phyloP scores from a whole-genome alignment of 1,140 invertebrate genomes.

The Palaemon carinicauda region DNA sequence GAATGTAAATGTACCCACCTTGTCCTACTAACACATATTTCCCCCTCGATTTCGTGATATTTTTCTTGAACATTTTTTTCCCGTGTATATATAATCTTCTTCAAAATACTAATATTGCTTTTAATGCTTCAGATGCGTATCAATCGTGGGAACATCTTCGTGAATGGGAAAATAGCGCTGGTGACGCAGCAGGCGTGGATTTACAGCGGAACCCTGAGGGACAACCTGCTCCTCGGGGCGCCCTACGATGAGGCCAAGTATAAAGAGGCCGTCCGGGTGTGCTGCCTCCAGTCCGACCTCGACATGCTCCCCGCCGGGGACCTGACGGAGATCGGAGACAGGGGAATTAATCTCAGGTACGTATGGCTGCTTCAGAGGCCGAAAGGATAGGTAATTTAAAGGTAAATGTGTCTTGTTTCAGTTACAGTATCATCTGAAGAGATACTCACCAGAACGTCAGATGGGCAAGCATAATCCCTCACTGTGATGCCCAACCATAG shows the following conservation, averaged over 20 bases:
- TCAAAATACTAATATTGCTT: too few relatives aligned
- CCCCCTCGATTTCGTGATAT: too few relatives aligned
- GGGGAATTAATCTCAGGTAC: constrained; percentile 60
- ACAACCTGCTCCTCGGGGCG: constrained; percentile 75
- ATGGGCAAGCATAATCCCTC: too few relatives aligned
- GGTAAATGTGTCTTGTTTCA: too few relatives aligned
- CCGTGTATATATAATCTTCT: too few relatives aligned
- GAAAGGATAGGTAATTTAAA: too few relatives aligned
- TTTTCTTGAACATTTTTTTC: too few relatives aligned
- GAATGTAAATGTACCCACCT: too few relatives aligned
- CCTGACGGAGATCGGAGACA: constrained; percentile 66
- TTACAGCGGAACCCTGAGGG: constrained; percentile 68
- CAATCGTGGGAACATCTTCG: constrained; percentile 61
- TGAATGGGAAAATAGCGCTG: constrained; percentile 66
- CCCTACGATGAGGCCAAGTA: constrained; percentile 66
- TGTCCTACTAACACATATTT: too few relatives aligned
- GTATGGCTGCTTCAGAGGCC: not conserved
- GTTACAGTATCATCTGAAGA: too few relatives aligned
- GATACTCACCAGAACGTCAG: too few relatives aligned
- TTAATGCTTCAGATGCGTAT: constrained; percentile 22
- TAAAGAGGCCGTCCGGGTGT: constrained; percentile 67
- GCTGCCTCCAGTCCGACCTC: constrained; percentile 64
- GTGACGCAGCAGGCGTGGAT: constrained; percentile 73
- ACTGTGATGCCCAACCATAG: too few relatives aligned
- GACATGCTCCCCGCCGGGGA: constrained; percentile 64